Conservation (phyloP, 1,140 invertebrate species). For the Caenorhabditis inopinata region DNA sequence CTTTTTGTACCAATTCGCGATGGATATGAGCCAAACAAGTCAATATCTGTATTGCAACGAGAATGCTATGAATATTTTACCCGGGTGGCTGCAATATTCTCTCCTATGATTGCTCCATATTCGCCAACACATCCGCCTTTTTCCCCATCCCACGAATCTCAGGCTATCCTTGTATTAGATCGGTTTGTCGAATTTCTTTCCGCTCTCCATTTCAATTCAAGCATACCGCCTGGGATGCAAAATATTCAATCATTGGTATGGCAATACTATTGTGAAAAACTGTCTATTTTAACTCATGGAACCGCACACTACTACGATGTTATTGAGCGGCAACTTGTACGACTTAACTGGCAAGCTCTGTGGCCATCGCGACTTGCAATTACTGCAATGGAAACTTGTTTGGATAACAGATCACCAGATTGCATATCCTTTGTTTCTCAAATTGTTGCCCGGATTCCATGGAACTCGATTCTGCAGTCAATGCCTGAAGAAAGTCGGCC, state of each 20-base stretch:
- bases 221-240: constrained; percentile 37
- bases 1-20: constrained; percentile 34
- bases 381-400: constrained; percentile 36
- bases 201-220: constrained; percentile 26
- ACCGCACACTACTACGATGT: constrained; percentile 37
- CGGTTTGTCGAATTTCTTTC: constrained; percentile 39
- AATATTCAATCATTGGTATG: constrained; percentile 41
- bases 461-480: not conserved
- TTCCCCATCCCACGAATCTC: constrained; percentile 30
- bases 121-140: constrained; percentile 38
- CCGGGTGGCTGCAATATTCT: constrained; percentile 29
- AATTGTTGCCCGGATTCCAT: constrained; percentile 39
- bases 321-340: constrained; percentile 33
- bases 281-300: constrained; percentile 36
- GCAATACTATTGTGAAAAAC: constrained; percentile 38
- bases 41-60: constrained; percentile 18
- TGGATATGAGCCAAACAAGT: constrained; percentile 20
- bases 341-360: not conserved
- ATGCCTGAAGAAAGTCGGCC: not conserved
- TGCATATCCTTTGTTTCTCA: constrained; percentile 39
- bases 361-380: constrained; percentile 28
- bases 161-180: constrained; percentile 23
- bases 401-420: not conserved
- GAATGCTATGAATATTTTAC: constrained; percentile 33
- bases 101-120: constrained; percentile 26